Base-by-base conservation (phyloP, 2,888 invertebrate genomes). In the Cyaniris semiargus region DNA sequence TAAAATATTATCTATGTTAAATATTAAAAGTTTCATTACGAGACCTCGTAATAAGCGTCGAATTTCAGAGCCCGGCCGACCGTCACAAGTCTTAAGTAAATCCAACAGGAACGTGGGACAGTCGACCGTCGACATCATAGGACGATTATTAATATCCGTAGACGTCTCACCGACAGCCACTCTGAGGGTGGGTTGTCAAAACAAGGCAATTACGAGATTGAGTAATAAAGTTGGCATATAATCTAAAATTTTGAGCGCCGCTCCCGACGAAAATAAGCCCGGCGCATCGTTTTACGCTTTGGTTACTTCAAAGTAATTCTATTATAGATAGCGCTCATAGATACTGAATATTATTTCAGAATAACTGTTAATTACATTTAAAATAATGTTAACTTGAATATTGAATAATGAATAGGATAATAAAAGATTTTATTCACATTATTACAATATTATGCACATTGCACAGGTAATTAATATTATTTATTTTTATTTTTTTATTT, bases 141-240 rank as follows among this genome's bases (percentile, higher is more conserved):
- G 90, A 90, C 89, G 90, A 90, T 91, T 93, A 93, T 93, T 93
- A 93, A 93, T 93, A 92, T 91, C 91, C 89, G 90, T 88, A 88
- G 88, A 89, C 86, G 85, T 87, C 87, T 90, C 88, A 86, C 88
- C 89, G 89, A 86, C 88, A 87, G 86, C 86, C 88, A 83, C 88
- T 92, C 92, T 92, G 92, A 93, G 92, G 89, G 91, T 92, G 90
- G 74, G 86, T 91, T 91, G 89, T 91, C 92, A 93, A 92, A 93
- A 93, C 92, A 93, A 89, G 89, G 89, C 91, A 93, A 93, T 94
- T 92, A 93, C 87, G 87, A 88, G 88, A 91, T 88, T 88, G 88
- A 88, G 89, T 93, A 93, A 93, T 93, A 91, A 90, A 88, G 88
- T 92, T 90, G 89, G 86, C 86, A 88, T 87, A 86, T 90, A 89